Evolutionary conservation across 2,888 invertebrate genomes (phyloP).

Genomic region (Platypus cylindrus): DNA sequence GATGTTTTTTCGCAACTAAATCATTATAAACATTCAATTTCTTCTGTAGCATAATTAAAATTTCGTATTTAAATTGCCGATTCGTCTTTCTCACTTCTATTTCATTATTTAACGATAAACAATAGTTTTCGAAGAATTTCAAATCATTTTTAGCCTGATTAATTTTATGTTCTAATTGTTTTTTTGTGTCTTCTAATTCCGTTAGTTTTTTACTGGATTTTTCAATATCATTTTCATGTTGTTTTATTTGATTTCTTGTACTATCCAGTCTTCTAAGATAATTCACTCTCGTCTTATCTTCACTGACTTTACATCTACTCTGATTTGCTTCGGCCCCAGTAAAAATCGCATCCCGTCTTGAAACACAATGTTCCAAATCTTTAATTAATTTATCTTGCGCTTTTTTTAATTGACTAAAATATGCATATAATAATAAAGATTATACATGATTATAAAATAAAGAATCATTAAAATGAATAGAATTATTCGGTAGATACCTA

Average conservation of each 20-base stretch:
- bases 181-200: conserved; percentile 6
- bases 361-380: conserved; percentile 52
- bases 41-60: conserved; percentile 55
- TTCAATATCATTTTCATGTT: conserved; percentile 33
- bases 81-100: conserved; percentile 32
- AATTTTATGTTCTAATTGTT: conserved; percentile 7
- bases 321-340: conserved; percentile 44
- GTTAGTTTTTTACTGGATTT: conserved; percentile 9
- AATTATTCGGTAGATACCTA: conserved; percentile 6
- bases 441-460: not conserved
- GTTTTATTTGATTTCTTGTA: conserved; percentile 43
- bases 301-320: conserved; percentile 30
- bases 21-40: conserved; percentile 48
- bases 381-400: conserved; percentile 47
- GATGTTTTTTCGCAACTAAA: conserved; percentile 34
- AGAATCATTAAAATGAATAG: not conserved
- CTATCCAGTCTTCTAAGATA: conserved; percentile 46
- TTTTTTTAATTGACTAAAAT: conserved; percentile 35
- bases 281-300: conserved; percentile 37
- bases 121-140: conserved; percentile 10
- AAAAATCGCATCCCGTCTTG: conserved; percentile 50
- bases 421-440: not conserved
- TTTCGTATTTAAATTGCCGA: conserved; percentile 39
- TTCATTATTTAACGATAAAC: conserved; percentile 17
- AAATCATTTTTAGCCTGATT: conserved; percentile 7